phyloP scores from a whole-genome alignment of 1,140 invertebrate species.

The Psix sp. region DNA sequence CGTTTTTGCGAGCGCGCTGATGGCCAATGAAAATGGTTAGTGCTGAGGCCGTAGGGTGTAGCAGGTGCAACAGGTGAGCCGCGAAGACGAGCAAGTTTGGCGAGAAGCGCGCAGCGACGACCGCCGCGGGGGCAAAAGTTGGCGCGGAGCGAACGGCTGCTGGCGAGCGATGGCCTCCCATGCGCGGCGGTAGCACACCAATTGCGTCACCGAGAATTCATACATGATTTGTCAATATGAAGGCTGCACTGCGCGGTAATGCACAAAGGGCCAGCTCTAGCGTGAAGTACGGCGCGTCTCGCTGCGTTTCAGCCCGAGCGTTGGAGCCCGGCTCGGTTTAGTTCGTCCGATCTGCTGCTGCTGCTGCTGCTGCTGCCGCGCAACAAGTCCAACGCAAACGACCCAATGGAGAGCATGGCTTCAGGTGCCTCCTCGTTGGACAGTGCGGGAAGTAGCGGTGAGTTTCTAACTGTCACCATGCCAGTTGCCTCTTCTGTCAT shows the following conservation, averaged over 20 bases:
- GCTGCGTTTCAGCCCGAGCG: slow-evolving; percentile 71
- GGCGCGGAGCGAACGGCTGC: not conserved
- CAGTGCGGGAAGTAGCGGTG: slow-evolving; percentile 76
- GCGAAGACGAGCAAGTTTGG: too few species aligned
- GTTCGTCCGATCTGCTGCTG: not conserved
- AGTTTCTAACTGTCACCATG: slow-evolving; percentile 41
- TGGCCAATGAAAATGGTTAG: slow-evolving; percentile 74
- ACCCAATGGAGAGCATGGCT: slow-evolving; percentile 73
- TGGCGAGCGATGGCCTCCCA: slow-evolving; percentile 19
- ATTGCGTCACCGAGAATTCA: slow-evolving; percentile 36
- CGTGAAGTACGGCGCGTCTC: slow-evolving; percentile 68
- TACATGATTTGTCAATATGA: slow-evolving; percentile 70
- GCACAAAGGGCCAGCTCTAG: slow-evolving; percentile 71
- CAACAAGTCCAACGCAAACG: too few species aligned
- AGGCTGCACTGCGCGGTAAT: slow-evolving; percentile 68
- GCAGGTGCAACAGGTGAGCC: slow-evolving; percentile 73
- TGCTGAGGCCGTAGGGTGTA: slow-evolving; percentile 62
- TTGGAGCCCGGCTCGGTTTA: not conserved
- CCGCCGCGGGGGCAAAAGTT: not conserved
- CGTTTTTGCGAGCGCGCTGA: slow-evolving; percentile 27
- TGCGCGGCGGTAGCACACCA: slow-evolving; percentile 45
- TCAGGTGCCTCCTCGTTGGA: slow-evolving; percentile 77
- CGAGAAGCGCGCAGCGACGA: not conserved
- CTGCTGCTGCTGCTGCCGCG: slow-evolving; percentile 19
- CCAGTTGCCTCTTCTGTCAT: not conserved